Conservation (phyloP, 2,888 invertebrate genomes). For the Melitaea athalia region DNA sequence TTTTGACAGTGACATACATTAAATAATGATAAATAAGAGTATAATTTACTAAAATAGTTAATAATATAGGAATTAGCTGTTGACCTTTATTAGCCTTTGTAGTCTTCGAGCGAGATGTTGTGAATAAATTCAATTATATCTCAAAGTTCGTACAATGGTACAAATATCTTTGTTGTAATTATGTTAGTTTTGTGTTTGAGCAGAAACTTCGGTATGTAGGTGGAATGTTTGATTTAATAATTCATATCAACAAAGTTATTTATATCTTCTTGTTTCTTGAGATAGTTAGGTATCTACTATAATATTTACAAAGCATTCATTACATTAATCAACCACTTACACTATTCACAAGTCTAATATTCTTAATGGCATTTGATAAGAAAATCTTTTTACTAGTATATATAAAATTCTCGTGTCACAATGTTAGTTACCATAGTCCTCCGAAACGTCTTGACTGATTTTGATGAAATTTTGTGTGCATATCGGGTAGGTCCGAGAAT, state of each 20-base stretch:
- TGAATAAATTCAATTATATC: not conserved
- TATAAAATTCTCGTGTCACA: no score
- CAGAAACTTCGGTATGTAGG: not conserved
- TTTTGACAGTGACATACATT: no score
- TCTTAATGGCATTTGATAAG: no score
- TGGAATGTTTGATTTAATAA: not conserved
- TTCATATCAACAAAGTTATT: not conserved
- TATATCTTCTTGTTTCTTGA: no score
- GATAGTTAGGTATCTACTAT: not conserved
- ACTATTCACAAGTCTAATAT: no score
- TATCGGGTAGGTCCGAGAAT: no score
- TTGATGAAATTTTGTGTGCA: no score
- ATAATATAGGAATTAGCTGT: not conserved
- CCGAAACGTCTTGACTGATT: no score
- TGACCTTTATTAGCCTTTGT: not conserved
- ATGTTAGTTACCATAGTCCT: no score
- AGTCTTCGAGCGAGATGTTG: not conserved
- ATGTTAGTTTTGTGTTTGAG: not conserved
- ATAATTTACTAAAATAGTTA: no score
- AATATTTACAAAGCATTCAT: not conserved
- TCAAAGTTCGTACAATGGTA: not conserved
- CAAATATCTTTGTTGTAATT: constrained; percentile 6
- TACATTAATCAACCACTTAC: no score
- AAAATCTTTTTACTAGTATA: no score
- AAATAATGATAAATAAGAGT: not conserved